Evolutionary conservation across 2,113 vertebrate genomes (phyloP).

Genomic region (Salminus brasiliensis): DNA sequence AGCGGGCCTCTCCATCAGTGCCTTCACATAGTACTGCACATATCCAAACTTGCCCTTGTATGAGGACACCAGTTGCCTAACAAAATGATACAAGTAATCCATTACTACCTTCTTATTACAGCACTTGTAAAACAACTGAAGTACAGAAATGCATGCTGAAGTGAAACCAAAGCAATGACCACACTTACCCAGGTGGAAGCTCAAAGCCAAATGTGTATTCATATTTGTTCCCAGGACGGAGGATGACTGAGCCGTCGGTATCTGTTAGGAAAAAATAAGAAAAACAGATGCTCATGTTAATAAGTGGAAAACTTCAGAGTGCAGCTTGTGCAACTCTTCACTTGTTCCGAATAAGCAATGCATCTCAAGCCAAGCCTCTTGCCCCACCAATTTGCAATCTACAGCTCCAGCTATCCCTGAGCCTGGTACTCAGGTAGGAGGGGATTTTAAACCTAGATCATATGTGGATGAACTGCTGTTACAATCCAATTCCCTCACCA

Average conservation of each 20-base stretch:
- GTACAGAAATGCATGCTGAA: neutral
- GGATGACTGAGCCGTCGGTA: conserved; percentile 76
- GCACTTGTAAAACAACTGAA: neutral
- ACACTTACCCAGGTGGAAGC: conserved; percentile 82
- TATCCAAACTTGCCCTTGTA: conserved; percentile 86
- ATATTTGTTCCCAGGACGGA: conserved; percentile 81
- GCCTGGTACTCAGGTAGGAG: neutral
- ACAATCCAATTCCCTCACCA: too few relatives aligned
- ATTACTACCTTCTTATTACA: neutral
- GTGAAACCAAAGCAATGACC: too few relatives aligned
- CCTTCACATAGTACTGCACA: conserved; percentile 85
- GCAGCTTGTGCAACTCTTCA: neutral
- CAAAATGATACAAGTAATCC: fast-evolving
- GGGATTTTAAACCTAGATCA: too few relatives aligned
- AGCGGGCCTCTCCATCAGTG: conserved; percentile 74
- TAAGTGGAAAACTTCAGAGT: neutral
- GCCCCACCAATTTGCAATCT: too few relatives aligned
- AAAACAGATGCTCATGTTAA: neutral
- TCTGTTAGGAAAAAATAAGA: conserved; percentile 58
- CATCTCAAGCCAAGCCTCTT: too few relatives aligned
- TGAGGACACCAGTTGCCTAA: conserved; percentile 82
- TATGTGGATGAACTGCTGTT: too few relatives aligned
- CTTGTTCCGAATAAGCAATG: too few relatives aligned
- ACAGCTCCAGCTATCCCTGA: too few relatives aligned
- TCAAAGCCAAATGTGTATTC: conserved; percentile 85